These are phyloP conservation scores for Hartigia nigra DNA, from an alignment of 2,888 invertebrate genomes.

Conservation along the genomic window DNA sequence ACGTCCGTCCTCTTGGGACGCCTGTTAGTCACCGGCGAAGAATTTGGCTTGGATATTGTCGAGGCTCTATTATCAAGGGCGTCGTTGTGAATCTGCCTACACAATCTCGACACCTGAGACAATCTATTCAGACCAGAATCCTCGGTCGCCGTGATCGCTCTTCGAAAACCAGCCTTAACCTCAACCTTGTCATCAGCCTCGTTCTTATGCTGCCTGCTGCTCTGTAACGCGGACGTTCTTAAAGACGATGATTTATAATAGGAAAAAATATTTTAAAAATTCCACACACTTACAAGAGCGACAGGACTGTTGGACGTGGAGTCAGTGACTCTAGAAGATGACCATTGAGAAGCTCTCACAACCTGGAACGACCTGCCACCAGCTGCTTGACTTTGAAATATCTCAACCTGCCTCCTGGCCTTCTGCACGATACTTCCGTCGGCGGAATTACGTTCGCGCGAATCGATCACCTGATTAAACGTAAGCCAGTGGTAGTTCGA, in stretches of 20 bases:
- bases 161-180: constrained; percentile 26
- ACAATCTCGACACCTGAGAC: constrained; percentile 65
- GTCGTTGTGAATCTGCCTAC: constrained; percentile 66
- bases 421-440: constrained; percentile 68
- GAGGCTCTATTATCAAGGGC: constrained; percentile 60
- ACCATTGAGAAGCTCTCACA: constrained; percentile 52
- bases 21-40: constrained; percentile 22
- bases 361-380: constrained; percentile 48
- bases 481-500: not conserved
- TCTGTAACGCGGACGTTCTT: constrained; percentile 9
- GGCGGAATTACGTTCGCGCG: constrained; percentile 67
- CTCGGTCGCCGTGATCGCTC: constrained; percentile 23
- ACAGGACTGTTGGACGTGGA: constrained; percentile 23
- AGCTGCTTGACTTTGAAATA: constrained; percentile 51
- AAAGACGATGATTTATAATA: not conserved
- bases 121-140: constrained; percentile 51
- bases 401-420: constrained; percentile 50
- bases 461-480: constrained; percentile 68
- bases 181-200: constrained; percentile 12
- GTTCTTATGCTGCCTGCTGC: constrained; percentile 14
- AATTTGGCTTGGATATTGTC: constrained; percentile 13
- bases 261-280: not conserved
- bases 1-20: constrained; percentile 16
- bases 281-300: constrained; percentile 10
- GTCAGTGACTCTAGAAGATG: constrained; percentile 50